These are phyloP conservation scores for Dione vanillae DNA, from an alignment of 2,888 invertebrate genomes.

Conservation along the genomic window DNA sequence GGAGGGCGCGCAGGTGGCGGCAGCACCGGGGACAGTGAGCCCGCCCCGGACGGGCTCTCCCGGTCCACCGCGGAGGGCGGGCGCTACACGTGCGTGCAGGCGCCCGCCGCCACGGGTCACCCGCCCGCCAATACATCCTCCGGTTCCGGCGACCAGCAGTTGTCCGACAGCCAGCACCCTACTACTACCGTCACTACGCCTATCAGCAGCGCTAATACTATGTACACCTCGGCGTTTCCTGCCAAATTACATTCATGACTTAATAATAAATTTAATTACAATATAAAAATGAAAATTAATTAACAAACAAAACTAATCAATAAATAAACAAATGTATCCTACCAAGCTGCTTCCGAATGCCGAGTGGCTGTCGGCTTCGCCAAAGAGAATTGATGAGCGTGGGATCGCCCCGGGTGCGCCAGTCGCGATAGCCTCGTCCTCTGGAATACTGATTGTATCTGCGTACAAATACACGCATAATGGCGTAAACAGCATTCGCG, in stretches of 20 bases:
- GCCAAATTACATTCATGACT: slow-evolving; percentile 47
- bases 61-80: slow-evolving; percentile 74
- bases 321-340: slow-evolving; percentile 45
- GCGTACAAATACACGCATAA: slow-evolving; percentile 64
- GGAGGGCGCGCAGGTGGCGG: slow-evolving; percentile 65
- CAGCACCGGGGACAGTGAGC: slow-evolving; percentile 74
- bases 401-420: slow-evolving; percentile 88
- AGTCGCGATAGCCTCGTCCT: slow-evolving; percentile 87
- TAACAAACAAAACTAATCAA: neutral
- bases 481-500: slow-evolving; percentile 41
- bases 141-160: slow-evolving; percentile 91
- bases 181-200: slow-evolving; percentile 89
- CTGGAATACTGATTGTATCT: slow-evolving; percentile 85
- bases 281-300: no score
- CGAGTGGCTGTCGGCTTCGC: slow-evolving; percentile 89
- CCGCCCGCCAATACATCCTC: slow-evolving; percentile 87
- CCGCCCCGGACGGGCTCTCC: slow-evolving; percentile 67
- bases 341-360: slow-evolving; percentile 87
- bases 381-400: slow-evolving; percentile 89
- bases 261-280: neutral
- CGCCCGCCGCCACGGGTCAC: slow-evolving; percentile 88
- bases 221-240: slow-evolving; percentile 91
- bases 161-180: slow-evolving; percentile 91
- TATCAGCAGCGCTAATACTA: slow-evolving; percentile 88
- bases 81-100: slow-evolving; percentile 84